These are phyloP conservation scores for Choloepus hoffmanni DNA, from an alignment of 2,113 vertebrate species.

Conservation along the genomic window DNA sequence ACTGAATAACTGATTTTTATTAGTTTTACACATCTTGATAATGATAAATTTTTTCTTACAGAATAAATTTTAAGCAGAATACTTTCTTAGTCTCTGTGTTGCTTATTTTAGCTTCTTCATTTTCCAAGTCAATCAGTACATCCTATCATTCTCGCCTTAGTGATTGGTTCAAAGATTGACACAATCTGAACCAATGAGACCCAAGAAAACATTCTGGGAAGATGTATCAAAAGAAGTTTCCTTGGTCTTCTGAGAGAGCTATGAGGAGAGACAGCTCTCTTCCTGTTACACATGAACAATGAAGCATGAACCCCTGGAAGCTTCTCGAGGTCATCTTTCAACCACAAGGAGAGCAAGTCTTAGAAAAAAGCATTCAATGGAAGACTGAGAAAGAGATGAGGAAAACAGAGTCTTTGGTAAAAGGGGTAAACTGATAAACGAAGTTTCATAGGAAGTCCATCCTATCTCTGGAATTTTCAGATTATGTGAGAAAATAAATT, in stretches of 20 bases:
- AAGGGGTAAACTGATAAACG: not conserved
- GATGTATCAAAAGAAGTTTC: not conserved
- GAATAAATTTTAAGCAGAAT: not conserved
- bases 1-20: not conserved
- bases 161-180: not conserved
- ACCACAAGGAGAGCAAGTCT: not conserved
- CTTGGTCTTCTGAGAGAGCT: not conserved
- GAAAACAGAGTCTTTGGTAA: not conserved
- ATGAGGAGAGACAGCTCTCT: not conserved
- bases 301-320: not conserved
- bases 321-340: not conserved
- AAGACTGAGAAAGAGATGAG: not conserved
- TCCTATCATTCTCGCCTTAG: not conserved
- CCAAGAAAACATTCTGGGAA: not conserved
- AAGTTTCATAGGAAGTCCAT: not conserved
- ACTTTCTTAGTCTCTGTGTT: not conserved
- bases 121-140: not conserved
- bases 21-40: not conserved
- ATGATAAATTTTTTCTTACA: not conserved
- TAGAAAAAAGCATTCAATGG: not conserved
- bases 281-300: not conserved
- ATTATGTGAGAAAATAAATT: not conserved
- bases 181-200: not conserved
- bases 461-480: not conserved
- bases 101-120: not conserved